phyloP scores from a whole-genome alignment of 2,113 vertebrate genomes.

The Mola mola region DNA sequence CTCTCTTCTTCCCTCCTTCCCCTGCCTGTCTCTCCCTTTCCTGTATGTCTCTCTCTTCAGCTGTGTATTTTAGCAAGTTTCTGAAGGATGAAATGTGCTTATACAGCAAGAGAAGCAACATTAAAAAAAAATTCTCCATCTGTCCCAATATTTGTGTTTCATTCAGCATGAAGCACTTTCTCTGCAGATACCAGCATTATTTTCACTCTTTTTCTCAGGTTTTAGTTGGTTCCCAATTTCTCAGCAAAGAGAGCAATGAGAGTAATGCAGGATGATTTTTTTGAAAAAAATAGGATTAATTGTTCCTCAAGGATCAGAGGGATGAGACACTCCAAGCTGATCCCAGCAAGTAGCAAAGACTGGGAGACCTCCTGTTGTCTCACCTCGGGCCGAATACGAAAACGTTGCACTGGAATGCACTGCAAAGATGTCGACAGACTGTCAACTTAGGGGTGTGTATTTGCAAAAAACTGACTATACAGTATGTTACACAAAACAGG shows the following conservation, averaged over 20 bases:
- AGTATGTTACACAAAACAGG: no score
- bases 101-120: conserved; percentile 30
- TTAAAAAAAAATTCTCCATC: conserved; percentile 69
- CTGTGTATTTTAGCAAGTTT: conserved; percentile 51
- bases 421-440: no score
- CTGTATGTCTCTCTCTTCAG: conserved; percentile 32
- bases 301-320: no score
- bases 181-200: conserved; percentile 44
- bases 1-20: conserved; percentile 45
- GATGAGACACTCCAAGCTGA: no score
- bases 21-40: conserved; percentile 25
- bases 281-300: no score
- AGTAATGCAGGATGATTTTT: no score
- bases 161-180: conserved; percentile 58
- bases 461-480: no score
- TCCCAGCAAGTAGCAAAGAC: no score
- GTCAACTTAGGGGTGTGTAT: no score
- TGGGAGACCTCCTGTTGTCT: no score
- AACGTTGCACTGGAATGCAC: no score
- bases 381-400: no score
- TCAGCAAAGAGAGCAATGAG: neutral
- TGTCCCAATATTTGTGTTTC: conserved; percentile 81
- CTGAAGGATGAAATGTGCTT: conserved; percentile 45
- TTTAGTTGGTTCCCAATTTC: conserved; percentile 47
- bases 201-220: conserved; percentile 17